A percentile compares a stretch with the other conserved stretches of the same genome.
Evolutionary conservation across 2,888 invertebrate genomes (phyloP).

Genomic region (Melieria omissa): DNA sequence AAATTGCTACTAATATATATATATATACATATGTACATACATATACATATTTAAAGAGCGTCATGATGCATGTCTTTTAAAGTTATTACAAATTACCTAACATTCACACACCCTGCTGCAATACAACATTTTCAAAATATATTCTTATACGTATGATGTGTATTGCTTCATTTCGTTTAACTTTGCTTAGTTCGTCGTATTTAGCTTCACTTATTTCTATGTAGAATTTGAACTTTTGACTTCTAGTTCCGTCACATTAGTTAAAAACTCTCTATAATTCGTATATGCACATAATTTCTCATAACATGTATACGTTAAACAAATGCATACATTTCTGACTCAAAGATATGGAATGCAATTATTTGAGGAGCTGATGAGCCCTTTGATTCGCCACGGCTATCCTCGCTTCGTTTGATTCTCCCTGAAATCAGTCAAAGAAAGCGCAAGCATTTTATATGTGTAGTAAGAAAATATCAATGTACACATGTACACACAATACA

Average conservation of each 20-base stretch:
- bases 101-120: too few relatives aligned
- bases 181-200: too few relatives aligned
- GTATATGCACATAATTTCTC: constrained; percentile 26
- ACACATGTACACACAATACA: constrained; percentile 1
- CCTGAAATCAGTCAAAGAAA: constrained; percentile 67
- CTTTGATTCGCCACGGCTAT: constrained; percentile 97
- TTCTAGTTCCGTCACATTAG: too few relatives aligned
- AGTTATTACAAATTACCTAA: too few relatives aligned
- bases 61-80: too few relatives aligned
- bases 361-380: constrained; percentile 95
- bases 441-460: background rate
- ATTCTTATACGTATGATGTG: too few relatives aligned
- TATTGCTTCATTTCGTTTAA: too few relatives aligned
- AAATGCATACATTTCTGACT: constrained; percentile 43
- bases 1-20: constrained; percentile 43
- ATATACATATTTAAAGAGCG: constrained; percentile 24
- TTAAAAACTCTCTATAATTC: too few relatives aligned
- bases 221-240: too few relatives aligned
- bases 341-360: constrained; percentile 61
- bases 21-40: constrained; percentile 35
- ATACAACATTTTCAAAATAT: too few relatives aligned
- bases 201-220: too few relatives aligned
- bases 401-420: constrained; percentile 93
- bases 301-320: constrained; percentile 44
- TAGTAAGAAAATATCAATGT: constrained; percentile 6